Conservation (phyloP, 1,140 invertebrate species). For the Zophobas morio region DNA sequence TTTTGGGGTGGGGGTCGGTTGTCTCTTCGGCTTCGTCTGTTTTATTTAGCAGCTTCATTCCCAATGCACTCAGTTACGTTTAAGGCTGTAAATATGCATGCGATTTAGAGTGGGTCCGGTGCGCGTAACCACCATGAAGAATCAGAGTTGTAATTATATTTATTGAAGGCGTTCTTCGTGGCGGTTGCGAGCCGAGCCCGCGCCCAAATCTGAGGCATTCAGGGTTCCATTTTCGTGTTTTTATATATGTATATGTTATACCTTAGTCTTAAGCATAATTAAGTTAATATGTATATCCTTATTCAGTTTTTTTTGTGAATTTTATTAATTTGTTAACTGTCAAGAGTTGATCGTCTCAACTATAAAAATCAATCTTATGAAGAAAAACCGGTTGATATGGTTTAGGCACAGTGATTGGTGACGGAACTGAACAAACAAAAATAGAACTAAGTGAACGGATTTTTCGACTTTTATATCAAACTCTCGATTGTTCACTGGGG, state of each 20-base stretch:
- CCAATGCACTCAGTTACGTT: conserved; percentile 44
- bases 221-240: conserved; percentile 54
- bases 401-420: conserved; percentile 39
- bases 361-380: conserved; percentile 39
- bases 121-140: conserved; percentile 4
- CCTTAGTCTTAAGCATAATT: conserved; percentile 40
- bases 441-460: conserved; percentile 32
- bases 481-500: conserved; percentile 7
- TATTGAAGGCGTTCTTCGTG: conserved; percentile 21
- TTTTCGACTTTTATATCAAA: conserved; percentile 31
- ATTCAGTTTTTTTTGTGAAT: conserved; percentile 32
- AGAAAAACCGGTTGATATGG: conserved; percentile 24
- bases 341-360: conserved; percentile 30
- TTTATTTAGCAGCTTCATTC: conserved; percentile 12
- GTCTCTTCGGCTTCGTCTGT: neutral
- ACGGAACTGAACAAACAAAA: conserved; percentile 34
- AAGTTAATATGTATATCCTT: conserved; percentile 35
- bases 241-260: conserved; percentile 43
- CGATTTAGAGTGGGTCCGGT: neutral
- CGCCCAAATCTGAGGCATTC: conserved; percentile 53
- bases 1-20: neutral
- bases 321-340: conserved; percentile 46
- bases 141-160: conserved; percentile 43
- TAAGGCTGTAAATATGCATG: conserved; percentile 32
- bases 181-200: too few species aligned